phyloP scores from a whole-genome alignment of 2,113 vertebrate species.

The Ochotona curzoniae region DNA sequence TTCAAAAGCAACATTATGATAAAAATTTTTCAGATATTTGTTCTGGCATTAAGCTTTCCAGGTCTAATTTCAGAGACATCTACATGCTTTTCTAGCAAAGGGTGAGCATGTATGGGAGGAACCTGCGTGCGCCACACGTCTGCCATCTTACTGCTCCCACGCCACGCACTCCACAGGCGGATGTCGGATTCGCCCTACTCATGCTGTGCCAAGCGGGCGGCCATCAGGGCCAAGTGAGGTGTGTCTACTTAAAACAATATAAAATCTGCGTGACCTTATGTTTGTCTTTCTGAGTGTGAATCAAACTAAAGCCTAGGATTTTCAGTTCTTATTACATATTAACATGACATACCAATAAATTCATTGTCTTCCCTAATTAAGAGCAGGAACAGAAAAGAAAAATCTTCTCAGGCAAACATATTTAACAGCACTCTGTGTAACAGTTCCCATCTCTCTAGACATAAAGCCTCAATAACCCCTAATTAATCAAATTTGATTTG shows the following conservation, averaged over 20 bases:
- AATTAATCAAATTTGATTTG: slow-evolving; percentile 55
- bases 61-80: slow-evolving; percentile 73
- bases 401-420: neutral
- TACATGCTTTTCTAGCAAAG: slow-evolving; percentile 75
- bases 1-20: slow-evolving; percentile 88
- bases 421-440: slow-evolving; percentile 23
- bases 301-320: neutral
- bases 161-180: slow-evolving; percentile 78
- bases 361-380: slow-evolving; percentile 36
- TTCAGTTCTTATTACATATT: slow-evolving; percentile 31
- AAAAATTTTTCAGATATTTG: slow-evolving; percentile 85
- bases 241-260: neutral
- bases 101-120: slow-evolving; percentile 22
- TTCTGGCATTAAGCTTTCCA: slow-evolving; percentile 82
- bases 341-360: slow-evolving; percentile 33
- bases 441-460: slow-evolving; percentile 24
- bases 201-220: neutral
- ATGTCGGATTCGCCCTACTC: slow-evolving; percentile 10
- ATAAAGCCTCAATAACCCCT: slow-evolving; percentile 51
- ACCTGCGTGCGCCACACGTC: slow-evolving; percentile 80
- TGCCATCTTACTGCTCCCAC: slow-evolving; percentile 86
- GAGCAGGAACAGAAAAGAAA: slow-evolving; percentile 15
- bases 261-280: neutral
- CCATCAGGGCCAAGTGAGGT: neutral
- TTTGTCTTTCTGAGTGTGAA: neutral